Evolutionary conservation across 2,797 vertebrate genomes (phyloP).

Genomic region (Typhlichthys subterraneus): DNA sequence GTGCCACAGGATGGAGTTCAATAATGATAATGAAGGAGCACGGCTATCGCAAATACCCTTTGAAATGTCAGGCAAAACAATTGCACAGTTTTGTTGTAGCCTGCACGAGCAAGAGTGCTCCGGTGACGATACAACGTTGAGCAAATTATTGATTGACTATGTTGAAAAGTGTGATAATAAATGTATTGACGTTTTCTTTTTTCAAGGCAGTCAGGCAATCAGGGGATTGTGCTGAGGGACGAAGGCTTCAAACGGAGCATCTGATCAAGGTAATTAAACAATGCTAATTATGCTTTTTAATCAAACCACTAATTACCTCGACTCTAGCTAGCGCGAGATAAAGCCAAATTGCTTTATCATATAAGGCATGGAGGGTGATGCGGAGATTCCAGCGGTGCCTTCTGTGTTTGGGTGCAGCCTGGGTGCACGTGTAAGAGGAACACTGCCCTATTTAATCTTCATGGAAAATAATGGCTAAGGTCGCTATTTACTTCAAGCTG

Average conservation of each 20-base stretch:
- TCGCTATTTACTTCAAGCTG: slow-evolving; percentile 71
- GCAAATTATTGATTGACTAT: not conserved
- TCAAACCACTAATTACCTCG: slow-evolving; percentile 66
- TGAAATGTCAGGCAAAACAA: not conserved
- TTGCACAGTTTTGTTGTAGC: too few relatives aligned
- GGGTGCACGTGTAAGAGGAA: slow-evolving; percentile 47
- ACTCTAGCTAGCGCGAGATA: slow-evolving; percentile 45
- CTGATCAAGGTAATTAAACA: slow-evolving; percentile 72
- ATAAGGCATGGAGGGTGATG: slow-evolving; percentile 36
- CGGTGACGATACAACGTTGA: too few relatives aligned
- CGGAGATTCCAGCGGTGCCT: slow-evolving; percentile 42
- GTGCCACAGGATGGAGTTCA: not conserved
- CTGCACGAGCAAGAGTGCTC: too few relatives aligned
- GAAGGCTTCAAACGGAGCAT: slow-evolving; percentile 53
- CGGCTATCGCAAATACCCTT: too few relatives aligned
- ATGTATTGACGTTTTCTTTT: slow-evolving; percentile 1
- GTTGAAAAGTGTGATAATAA: not conserved
- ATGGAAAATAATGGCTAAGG: slow-evolving; percentile 61
- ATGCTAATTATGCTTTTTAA: slow-evolving; percentile 68
- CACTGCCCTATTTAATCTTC: slow-evolving; percentile 54
- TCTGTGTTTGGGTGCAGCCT: slow-evolving; percentile 41
- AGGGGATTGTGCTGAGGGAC: slow-evolving; percentile 32
- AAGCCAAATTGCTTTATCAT: slow-evolving; percentile 43
- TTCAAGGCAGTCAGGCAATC: slow-evolving; percentile 37
- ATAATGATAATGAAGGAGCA: not conserved